Conservation (phyloP, 2,888 invertebrate species). For the Thumatha senex region DNA sequence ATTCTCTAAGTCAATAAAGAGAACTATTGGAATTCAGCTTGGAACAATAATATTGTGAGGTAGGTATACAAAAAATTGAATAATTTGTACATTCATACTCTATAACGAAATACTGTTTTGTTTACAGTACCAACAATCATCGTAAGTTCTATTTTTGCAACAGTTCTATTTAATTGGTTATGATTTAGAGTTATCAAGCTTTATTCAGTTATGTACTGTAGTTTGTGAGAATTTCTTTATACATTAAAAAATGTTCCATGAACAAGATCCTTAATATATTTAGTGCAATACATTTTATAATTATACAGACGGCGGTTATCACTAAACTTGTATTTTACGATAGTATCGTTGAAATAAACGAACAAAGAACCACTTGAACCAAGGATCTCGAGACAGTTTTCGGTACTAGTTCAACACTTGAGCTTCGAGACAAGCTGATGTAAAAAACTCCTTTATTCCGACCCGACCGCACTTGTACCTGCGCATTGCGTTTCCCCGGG, state of each 20-base stretch:
- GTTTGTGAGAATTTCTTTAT: background rate
- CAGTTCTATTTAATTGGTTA: no score
- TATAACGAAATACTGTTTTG: conserved; percentile 1
- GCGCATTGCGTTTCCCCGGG: conserved; percentile 61
- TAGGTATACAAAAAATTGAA: background rate
- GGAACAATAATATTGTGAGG: background rate
- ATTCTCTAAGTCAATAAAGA: conserved; percentile 1
- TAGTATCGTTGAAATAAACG: no score
- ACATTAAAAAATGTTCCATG: no score
- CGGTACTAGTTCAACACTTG: conserved; percentile 31
- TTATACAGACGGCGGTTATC: no score
- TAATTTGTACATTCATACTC: background rate
- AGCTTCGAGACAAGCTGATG: conserved; percentile 45
- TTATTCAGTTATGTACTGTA: no score
- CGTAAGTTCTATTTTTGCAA: no score
- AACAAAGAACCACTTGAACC: no score
- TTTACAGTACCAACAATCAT: background rate
- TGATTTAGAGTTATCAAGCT: background rate
- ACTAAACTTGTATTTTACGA: no score
- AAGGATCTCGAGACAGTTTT: conserved; percentile 2
- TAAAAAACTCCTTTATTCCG: conserved; percentile 46
- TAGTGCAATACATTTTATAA: background rate
- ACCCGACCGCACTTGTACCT: conserved; percentile 58
- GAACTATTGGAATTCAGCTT: conserved; percentile 1
- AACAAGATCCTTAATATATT: no score